Conservation (phyloP, 2,888 invertebrate genomes). For the Allygus modestus region DNA sequence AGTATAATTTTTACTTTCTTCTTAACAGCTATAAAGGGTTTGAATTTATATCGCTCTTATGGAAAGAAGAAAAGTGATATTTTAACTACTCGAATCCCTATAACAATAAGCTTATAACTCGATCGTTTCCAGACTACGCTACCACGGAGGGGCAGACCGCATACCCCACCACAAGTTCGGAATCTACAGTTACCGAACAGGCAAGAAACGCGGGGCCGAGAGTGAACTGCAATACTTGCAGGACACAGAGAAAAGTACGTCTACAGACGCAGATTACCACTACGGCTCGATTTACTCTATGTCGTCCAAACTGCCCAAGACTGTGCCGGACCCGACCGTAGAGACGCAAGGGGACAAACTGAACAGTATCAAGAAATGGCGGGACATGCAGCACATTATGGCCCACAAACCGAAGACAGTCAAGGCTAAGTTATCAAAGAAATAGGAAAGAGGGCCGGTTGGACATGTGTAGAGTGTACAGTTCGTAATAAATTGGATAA, state of each 20-base stretch:
- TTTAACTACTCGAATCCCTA: too few species aligned
- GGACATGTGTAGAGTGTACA: neutral
- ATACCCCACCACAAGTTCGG: constrained; percentile 48
- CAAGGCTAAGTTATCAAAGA: neutral
- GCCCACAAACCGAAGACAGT: constrained; percentile 1
- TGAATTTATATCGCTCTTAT: too few species aligned
- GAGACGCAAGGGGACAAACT: constrained; percentile 50
- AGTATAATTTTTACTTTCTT: too few species aligned
- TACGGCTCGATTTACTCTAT: neutral
- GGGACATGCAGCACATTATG: constrained; percentile 34
- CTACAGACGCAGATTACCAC: neutral
- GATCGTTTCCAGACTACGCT: constrained; percentile 6
- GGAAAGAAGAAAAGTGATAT: too few species aligned
- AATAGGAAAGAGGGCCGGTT: neutral
- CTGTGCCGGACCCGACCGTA: neutral
- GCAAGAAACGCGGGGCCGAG: neutral
- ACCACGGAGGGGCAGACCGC: constrained; percentile 43
- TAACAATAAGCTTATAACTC: too few species aligned
- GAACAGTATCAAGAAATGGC: constrained; percentile 22
- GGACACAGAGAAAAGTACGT: neutral
- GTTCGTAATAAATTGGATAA: neutral
- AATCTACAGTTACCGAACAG: constrained; percentile 39
- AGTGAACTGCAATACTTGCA: neutral
- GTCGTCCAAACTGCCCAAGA: constrained; percentile 15
- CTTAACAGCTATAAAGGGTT: too few species aligned